A percentile compares a stretch with the other conserved stretches of the same genome.
These are phyloP conservation scores for Corythornis madagascariensis DNA, from an alignment of 2,113 vertebrate genomes.

Conservation along the genomic window DNA sequence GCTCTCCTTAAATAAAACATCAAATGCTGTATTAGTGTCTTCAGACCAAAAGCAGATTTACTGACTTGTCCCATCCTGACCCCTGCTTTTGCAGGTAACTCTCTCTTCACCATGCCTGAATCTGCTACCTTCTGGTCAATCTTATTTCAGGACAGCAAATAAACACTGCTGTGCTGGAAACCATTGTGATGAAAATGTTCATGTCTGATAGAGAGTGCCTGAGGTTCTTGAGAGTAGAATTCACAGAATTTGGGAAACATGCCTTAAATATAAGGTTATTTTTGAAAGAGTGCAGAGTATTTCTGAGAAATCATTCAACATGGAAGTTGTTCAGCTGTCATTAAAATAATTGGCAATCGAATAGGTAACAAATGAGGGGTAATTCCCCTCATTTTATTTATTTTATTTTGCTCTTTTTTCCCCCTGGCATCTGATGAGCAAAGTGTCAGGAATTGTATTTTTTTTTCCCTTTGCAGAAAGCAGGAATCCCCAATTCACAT, in stretches of 20 bases:
- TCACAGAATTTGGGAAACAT: neutral
- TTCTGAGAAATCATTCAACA: neutral
- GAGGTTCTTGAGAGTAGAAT: neutral
- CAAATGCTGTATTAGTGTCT: neutral
- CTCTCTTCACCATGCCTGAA: neutral
- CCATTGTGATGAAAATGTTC: neutral
- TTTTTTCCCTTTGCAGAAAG: neutral
- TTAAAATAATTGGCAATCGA: neutral
- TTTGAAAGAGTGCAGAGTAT: neutral
- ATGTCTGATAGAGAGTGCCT: neutral
- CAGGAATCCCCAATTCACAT: rapidly evolving
- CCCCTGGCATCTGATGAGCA: neutral
- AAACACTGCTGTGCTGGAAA: neutral
- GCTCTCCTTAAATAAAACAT: neutral
- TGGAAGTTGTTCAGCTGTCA: neutral
- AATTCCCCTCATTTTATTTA: neutral
- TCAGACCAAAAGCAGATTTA: neutral
- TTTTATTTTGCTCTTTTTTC: neutral
- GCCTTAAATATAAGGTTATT: neutral
- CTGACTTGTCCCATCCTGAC: neutral
- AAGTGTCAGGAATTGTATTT: rapidly evolving
- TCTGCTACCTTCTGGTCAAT: neutral
- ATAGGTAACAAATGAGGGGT: neutral
- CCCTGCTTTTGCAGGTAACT: neutral
- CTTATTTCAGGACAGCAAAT: neutral